These are phyloP conservation scores for Hypotaenidia okinawae DNA, from an alignment of 2,797 vertebrate genomes.

Conservation along the genomic window DNA sequence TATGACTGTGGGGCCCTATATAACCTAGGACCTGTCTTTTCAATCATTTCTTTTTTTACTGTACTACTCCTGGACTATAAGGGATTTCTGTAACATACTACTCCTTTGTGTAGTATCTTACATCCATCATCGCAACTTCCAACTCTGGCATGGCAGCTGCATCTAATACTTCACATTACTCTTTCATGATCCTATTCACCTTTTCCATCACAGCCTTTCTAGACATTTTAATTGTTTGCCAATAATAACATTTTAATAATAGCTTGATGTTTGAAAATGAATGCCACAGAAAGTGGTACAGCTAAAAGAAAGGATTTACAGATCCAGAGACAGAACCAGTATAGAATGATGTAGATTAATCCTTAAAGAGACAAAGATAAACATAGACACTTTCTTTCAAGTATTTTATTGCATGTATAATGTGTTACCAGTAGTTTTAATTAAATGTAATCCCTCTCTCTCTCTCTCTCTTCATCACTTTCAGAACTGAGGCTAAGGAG, in stretches of 20 bases:
- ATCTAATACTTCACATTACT: not conserved
- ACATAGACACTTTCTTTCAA: not conserved
- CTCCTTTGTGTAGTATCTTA: fast-evolving
- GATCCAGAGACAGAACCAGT: not conserved
- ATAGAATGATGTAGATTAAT: not conserved
- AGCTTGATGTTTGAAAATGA: not conserved
- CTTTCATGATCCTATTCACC: not conserved
- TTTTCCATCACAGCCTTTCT: not conserved
- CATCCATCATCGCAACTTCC: not conserved
- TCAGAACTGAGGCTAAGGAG: not conserved
- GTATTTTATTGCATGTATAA: not conserved
- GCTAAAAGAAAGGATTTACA: not conserved
- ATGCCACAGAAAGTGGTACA: not conserved
- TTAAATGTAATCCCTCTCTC: not conserved
- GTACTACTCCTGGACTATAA: not conserved
- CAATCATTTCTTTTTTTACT: not conserved
- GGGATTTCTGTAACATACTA: not conserved
- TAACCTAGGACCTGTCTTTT: not conserved
- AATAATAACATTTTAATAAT: not conserved
- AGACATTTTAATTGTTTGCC: not conserved
- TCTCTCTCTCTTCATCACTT: not conserved
- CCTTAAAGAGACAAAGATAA: not conserved
- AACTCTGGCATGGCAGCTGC: not conserved
- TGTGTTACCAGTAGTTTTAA: not conserved
- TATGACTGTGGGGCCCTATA: not conserved